phyloP scores from a whole-genome alignment of 2,888 invertebrate species.

The Drepanosiphum platanoidis region DNA sequence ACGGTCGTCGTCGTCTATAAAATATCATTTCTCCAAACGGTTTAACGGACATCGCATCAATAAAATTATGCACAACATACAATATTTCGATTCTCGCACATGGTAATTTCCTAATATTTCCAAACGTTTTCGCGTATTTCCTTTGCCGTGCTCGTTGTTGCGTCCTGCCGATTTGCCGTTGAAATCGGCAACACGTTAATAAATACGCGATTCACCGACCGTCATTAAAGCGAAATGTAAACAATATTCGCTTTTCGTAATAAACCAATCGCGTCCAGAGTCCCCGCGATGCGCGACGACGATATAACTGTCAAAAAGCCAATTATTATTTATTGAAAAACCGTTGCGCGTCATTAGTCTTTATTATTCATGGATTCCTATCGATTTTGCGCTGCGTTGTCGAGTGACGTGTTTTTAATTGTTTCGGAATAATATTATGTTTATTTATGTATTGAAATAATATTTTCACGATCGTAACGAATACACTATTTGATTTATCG shows the following conservation, averaged over 20 bases:
- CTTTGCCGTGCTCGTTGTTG: too few species aligned
- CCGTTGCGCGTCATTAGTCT: neutral
- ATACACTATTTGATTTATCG: neutral
- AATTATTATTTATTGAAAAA: neutral
- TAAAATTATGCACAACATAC: too few species aligned
- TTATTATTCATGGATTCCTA: neutral
- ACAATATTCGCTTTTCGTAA: neutral
- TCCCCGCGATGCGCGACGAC: neutral
- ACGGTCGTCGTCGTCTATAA: too few species aligned
- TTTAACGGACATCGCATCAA: too few species aligned
- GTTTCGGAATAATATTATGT: neutral
- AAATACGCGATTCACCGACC: neutral
- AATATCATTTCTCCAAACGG: too few species aligned
- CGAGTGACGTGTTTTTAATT: neutral
- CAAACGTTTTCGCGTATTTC: too few species aligned
- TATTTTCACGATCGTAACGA: neutral
- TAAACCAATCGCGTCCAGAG: neutral
- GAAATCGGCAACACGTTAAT: neutral
- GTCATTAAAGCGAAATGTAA: neutral
- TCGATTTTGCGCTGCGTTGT: neutral
- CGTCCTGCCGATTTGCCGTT: too few species aligned
- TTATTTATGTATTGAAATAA: neutral
- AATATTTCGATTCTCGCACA: too few species aligned
- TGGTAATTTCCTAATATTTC: too few species aligned
- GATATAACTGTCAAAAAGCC: slow-evolving; percentile 1